Evolutionary conservation across 1,140 invertebrate species (phyloP), one percentile per base, ranked within the genome.

Genomic region (Halictus rubicundus): DNA sequence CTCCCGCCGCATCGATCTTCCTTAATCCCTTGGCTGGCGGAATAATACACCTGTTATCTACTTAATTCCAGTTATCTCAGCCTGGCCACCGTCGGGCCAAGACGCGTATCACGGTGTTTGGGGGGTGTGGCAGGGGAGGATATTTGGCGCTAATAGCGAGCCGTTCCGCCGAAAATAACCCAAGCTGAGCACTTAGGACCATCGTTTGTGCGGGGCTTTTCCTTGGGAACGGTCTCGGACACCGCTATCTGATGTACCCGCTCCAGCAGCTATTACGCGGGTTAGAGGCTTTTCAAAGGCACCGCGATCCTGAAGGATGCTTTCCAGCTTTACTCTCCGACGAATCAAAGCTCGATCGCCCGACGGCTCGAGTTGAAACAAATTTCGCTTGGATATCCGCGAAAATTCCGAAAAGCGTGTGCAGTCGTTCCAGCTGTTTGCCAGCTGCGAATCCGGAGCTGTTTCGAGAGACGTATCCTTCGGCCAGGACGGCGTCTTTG

Each of bases 1-100:
- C 3, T 54, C 49, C 49, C 10, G 12, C 12, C 42, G 54, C 59
- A 52, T 61, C 39, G 68, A 70, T 39, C 60, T 14, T 14, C 10
- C 12, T 63, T 25, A 42, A 25, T 19, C 8, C 14, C 23, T 39
- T 19, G 37, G 3, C 65, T 25, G 19, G 1, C 32, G 37, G 25
- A 27, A 49, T 63, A 52, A 76, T 32, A 68, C 64, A 59, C 37
- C 73, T n/a, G 66, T 70, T 77, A 70, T 77, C 66, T 71, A 39
- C 32, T 78, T 71, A 78, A 78, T 68, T 71, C n/a, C 75, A 54
- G 59, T 78, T 71, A 78, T 78, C 75, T 42, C 32, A 14, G 32
- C 2, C 25, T 25, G 71, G 42, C 27, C 27, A 14, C 7, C 3
- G n/a, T 7, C 39, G 25, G 49, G 52, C 16, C 32, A 64, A 78